These are phyloP conservation scores for Hycleus phaleratus DNA, from an alignment of 1,140 invertebrate genomes.

Conservation along the genomic window DNA sequence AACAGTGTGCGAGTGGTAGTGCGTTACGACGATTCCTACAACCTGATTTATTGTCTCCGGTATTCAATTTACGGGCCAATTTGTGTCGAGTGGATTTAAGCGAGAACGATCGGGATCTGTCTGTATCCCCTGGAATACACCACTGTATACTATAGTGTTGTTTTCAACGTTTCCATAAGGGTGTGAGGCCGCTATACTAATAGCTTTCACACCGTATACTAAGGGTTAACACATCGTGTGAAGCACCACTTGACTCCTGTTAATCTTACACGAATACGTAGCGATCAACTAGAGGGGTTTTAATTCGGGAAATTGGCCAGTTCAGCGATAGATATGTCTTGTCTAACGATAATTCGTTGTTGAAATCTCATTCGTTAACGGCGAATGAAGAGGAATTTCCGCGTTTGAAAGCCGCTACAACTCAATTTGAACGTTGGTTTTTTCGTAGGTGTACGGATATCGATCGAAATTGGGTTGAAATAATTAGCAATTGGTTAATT, in stretches of 20 bases:
- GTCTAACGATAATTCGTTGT: conserved; percentile 5
- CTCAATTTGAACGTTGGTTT: no score
- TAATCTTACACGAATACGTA: conserved; percentile 24
- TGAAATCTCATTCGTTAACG: neutral
- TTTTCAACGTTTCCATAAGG: neutral
- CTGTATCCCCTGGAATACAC: neutral
- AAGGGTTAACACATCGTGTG: conserved; percentile 38
- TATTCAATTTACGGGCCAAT: conserved; percentile 39
- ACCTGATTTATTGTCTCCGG: conserved; percentile 36
- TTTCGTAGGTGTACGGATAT: no score
- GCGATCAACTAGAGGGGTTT: neutral
- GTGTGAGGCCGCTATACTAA: conserved; percentile 19
- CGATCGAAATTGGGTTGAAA: no score
- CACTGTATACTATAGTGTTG: neutral
- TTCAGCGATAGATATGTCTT: neutral
- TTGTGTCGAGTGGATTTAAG: conserved; percentile 37
- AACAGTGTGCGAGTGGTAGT: conserved; percentile 11
- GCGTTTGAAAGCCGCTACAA: no score
- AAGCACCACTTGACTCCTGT: conserved; percentile 36
- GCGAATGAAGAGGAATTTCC: no score
- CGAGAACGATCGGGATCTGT: conserved; percentile 25
- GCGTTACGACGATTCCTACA: conserved; percentile 26
- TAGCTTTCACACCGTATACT: conserved; percentile 26
- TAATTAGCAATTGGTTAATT: no score
- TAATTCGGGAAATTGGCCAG: conserved; percentile 7